phyloP scores from a whole-genome alignment of 2,888 invertebrate species.

The Romanomermis culicivorax region DNA sequence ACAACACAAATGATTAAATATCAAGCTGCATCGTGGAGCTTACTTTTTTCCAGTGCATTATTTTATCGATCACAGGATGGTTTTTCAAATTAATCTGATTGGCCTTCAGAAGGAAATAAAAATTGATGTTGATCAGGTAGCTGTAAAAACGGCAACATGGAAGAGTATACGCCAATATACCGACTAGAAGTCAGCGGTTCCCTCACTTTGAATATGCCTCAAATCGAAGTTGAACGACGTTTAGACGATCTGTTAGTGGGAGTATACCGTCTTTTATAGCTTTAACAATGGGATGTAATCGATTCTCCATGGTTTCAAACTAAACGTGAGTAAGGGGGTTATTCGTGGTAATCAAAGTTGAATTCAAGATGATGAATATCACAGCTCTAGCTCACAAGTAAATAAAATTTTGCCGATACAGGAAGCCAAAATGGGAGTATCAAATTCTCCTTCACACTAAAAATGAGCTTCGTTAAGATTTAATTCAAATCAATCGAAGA shows the following conservation, averaged over 20 bases:
- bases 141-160: slow-evolving; percentile 43
- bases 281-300: background rate
- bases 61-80: slow-evolving; percentile 68
- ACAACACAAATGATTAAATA: too few relatives aligned
- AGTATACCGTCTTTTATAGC: background rate
- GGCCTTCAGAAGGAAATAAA: slow-evolving; percentile 61
- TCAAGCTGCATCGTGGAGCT: slow-evolving; percentile 5
- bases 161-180: too few relatives aligned
- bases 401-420: too few relatives aligned
- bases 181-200: too few relatives aligned
- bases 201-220: background rate
- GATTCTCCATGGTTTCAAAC: background rate
- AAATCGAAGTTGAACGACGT: background rate
- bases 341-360: too few relatives aligned
- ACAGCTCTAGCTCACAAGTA: too few relatives aligned
- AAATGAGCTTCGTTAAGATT: too few relatives aligned
- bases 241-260: background rate
- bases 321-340: background rate
- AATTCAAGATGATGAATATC: too few relatives aligned
- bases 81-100: slow-evolving; percentile 47
- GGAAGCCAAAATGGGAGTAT: too few relatives aligned
- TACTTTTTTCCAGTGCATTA: slow-evolving; percentile 47
- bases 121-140: slow-evolving; percentile 62
- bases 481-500: too few relatives aligned
- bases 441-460: too few relatives aligned